These are phyloP conservation scores for Lochmaea crataegi DNA, from an alignment of 2,888 invertebrate genomes.

Conservation along the genomic window DNA sequence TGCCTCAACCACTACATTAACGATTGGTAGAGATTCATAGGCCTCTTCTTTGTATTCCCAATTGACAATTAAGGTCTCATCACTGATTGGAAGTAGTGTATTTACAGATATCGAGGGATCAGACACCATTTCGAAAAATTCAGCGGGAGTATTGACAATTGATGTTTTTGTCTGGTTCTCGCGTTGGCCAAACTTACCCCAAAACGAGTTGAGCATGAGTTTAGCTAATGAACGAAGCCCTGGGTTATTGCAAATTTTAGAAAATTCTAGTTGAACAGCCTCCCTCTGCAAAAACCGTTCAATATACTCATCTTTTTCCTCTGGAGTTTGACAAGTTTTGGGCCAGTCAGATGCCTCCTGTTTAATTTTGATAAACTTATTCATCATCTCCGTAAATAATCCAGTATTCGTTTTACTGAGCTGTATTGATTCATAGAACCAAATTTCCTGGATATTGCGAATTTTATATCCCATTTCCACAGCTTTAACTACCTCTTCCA, in stretches of 20 bases:
- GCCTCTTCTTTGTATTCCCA: conserved; percentile 45
- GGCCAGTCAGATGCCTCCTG: conserved; percentile 53
- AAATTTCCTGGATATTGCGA: conserved; percentile 43
- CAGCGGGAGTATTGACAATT: conserved; percentile 15
- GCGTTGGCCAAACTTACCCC: conserved; percentile 42
- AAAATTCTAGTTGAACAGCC: conserved; percentile 46
- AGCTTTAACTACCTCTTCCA: conserved; percentile 57
- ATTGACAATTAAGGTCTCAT: conserved; percentile 43
- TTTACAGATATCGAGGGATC: background rate
- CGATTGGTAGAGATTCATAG: conserved; percentile 31
- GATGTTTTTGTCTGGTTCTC: conserved; percentile 26
- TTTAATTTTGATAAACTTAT: conserved; percentile 55
- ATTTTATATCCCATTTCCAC: conserved; percentile 54
- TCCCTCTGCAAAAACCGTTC: conserved; percentile 45
- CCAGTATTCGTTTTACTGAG: conserved; percentile 51
- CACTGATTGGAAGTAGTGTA: conserved; percentile 19
- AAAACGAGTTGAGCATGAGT: conserved; percentile 51
- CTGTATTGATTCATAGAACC: conserved; percentile 38
- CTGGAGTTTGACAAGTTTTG: conserved; percentile 41
- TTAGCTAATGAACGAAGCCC: conserved; percentile 48
- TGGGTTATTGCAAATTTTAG: conserved; percentile 36
- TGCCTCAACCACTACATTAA: conserved; percentile 56
- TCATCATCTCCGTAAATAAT: conserved; percentile 56
- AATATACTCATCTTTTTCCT: conserved; percentile 46
- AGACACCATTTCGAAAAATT: conserved; percentile 17